Conservation (phyloP, 2,113 vertebrate species). For the Merops nubicus region DNA sequence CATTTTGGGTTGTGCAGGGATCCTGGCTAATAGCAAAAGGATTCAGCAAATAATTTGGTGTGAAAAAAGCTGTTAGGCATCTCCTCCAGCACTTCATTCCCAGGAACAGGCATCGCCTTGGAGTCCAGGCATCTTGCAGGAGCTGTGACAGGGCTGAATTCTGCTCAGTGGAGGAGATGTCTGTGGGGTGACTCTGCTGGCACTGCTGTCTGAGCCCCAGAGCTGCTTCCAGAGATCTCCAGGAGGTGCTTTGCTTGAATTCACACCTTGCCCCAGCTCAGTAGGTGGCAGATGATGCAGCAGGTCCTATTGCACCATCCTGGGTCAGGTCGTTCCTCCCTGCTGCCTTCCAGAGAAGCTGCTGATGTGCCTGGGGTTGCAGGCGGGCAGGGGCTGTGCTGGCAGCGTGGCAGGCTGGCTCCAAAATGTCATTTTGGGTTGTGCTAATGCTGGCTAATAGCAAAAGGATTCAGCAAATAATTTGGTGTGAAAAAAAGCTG, state of each 20-base stretch:
- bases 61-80: rapidly evolving
- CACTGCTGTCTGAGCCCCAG: background rate
- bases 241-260: background rate
- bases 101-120: rapidly evolving
- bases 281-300: background rate
- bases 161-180: rapidly evolving
- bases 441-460: background rate
- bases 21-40: background rate
- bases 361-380: background rate
- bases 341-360: background rate
- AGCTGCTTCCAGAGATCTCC: background rate
- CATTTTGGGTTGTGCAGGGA: background rate
- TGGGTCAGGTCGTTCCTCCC: background rate
- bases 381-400: rapidly evolving
- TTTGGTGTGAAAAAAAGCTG: background rate
- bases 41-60: background rate
- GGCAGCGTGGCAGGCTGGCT: background rate
- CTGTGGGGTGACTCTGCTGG: background rate
- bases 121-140: background rate
- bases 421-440: background rate
- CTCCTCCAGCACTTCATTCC: background rate
- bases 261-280: background rate
- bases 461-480: background rate
- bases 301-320: background rate
- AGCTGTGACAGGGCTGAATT: background rate